These are phyloP conservation scores for Ptychoptera contaminata DNA, from an alignment of 2,888 invertebrate genomes.

Conservation along the genomic window DNA sequence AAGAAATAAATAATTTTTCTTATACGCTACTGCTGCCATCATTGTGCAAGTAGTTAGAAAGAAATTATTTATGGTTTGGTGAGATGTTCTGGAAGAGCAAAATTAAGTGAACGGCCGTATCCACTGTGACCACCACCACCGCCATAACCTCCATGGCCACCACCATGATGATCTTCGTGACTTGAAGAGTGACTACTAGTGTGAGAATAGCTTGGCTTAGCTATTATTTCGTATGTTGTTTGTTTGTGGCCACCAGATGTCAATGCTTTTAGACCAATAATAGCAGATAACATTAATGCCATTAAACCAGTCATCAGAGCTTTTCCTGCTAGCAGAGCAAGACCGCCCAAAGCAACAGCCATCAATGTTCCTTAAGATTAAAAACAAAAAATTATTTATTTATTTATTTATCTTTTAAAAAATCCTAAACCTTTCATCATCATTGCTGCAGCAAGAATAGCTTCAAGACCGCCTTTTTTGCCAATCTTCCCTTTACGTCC, in stretches of 20 bases:
- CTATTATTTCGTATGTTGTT: constrained; percentile 71
- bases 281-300: constrained; percentile 60
- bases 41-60: neutral
- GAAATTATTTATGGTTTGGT: constrained; percentile 9
- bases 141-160: constrained; percentile 27
- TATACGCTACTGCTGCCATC: too few species aligned
- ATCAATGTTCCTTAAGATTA: constrained; percentile 46
- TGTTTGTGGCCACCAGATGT: constrained; percentile 50
- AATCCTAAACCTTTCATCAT: constrained; percentile 42
- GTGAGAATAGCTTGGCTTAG: constrained; percentile 62
- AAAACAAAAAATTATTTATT: constrained; percentile 10
- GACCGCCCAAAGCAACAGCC: constrained; percentile 55
- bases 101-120: constrained; percentile 25
- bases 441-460: constrained; percentile 38
- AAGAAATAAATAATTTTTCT: too few species aligned
- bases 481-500: constrained; percentile 39
- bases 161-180: constrained; percentile 39
- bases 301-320: constrained; percentile 69
- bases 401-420: neutral
- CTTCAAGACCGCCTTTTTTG: constrained; percentile 36
- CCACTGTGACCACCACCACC: constrained; percentile 35
- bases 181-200: constrained; percentile 42
- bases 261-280: constrained; percentile 58
- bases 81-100: constrained; percentile 16
- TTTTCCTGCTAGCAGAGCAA: constrained; percentile 67